Conservation (phyloP, 2,113 vertebrate species). For the Corydoras maculifer region DNA sequence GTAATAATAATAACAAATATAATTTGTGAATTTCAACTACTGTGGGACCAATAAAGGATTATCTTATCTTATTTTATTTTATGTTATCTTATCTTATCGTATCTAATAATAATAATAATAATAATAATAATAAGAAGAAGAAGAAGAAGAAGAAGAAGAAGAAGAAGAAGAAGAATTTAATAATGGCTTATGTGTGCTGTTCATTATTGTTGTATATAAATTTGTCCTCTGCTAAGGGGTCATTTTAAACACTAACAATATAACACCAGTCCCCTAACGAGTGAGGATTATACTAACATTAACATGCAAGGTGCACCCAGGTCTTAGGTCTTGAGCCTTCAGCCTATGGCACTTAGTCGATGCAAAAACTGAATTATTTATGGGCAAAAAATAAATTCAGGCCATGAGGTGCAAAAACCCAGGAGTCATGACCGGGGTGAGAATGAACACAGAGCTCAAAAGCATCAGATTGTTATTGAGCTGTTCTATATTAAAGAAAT, state of each 20-base stretch:
- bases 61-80: too few species aligned
- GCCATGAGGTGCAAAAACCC: slow-evolving; percentile 56
- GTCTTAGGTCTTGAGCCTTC: slow-evolving; percentile 61
- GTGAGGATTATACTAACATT: slow-evolving; percentile 47
- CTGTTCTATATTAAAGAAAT: too few species aligned
- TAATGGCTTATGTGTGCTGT: too few species aligned
- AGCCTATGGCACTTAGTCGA: slow-evolving; percentile 72
- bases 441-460: slow-evolving; percentile 63
- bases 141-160: too few species aligned
- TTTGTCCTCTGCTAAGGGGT: slow-evolving; percentile 8
- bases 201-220: too few species aligned
- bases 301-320: slow-evolving; percentile 64
- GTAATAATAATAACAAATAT: too few species aligned
- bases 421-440: slow-evolving; percentile 55
- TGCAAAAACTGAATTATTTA: slow-evolving; percentile 76
- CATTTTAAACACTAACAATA: slow-evolving; percentile 1
- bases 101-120: too few species aligned
- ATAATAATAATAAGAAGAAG: too few species aligned
- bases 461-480: slow-evolving; percentile 57
- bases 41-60: too few species aligned
- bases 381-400: slow-evolving; percentile 67
- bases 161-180: too few species aligned
- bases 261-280: slow-evolving; percentile 29
- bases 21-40: too few species aligned
- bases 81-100: too few species aligned